Conservation (phyloP, 2,888 invertebrate species). For the Erannis defoliaria region DNA sequence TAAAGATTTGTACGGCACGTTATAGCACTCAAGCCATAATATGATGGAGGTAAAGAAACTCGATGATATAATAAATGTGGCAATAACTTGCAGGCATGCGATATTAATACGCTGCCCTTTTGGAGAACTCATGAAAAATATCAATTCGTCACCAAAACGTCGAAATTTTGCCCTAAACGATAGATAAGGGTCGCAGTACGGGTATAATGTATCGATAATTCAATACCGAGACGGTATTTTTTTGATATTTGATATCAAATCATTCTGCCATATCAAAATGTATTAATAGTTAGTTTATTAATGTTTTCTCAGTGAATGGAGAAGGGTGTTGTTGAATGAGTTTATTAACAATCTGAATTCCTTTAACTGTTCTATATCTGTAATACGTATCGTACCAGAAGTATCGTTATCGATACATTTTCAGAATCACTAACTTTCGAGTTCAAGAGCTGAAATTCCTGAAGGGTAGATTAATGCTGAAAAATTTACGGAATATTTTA, state of each 20-base stretch:
- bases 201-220: background rate
- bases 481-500: slow-evolving; percentile 55
- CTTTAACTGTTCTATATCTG: too few species aligned
- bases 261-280: background rate
- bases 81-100: slow-evolving; percentile 75
- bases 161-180: slow-evolving; percentile 35
- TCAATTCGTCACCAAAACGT: slow-evolving; percentile 73
- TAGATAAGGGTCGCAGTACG: slow-evolving; percentile 8
- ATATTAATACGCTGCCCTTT: slow-evolving; percentile 75
- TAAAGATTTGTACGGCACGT: slow-evolving; percentile 48
- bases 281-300: background rate
- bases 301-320: background rate
- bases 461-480: slow-evolving; percentile 64
- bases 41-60: slow-evolving; percentile 57
- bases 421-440: slow-evolving; percentile 14
- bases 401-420: slow-evolving; percentile 6
- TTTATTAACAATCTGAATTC: too few species aligned
- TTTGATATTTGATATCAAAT: background rate
- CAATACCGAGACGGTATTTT: background rate
- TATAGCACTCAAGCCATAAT: slow-evolving; percentile 46
- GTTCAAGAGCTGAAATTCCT: slow-evolving; percentile 48
- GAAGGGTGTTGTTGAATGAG: background rate
- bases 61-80: slow-evolving; percentile 78
- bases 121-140: slow-evolving; percentile 75
- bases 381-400: background rate